phyloP scores from a whole-genome alignment of 1,140 invertebrate genomes.

The Neomicropteryx cornuta region DNA sequence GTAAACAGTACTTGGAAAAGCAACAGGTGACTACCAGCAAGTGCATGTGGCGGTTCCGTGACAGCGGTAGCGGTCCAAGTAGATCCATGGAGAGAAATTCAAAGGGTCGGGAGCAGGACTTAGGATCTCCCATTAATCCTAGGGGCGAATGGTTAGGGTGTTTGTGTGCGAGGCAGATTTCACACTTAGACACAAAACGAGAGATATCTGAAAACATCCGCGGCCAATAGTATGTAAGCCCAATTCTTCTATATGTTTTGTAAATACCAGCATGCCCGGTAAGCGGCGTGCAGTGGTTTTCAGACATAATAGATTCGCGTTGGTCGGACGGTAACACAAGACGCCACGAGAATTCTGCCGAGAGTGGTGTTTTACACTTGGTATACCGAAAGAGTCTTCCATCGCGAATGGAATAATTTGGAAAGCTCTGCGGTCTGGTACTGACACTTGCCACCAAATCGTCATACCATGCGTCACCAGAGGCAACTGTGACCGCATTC shows the following conservation, averaged over 20 bases:
- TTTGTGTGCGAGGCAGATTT: slow-evolving; percentile 18
- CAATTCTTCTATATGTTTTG: slow-evolving; percentile 19
- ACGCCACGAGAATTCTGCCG: slow-evolving; percentile 17
- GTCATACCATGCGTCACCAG: slow-evolving; percentile 9
- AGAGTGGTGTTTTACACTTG: slow-evolving; percentile 7
- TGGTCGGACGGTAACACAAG: slow-evolving; percentile 15
- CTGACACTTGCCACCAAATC: too few relatives aligned
- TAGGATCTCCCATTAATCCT: slow-evolving; percentile 20
- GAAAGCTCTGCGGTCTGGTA: too few relatives aligned
- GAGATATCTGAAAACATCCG: slow-evolving; percentile 14
- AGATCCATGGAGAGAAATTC: slow-evolving; percentile 25
- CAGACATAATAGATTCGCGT: slow-evolving; percentile 7
- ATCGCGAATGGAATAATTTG: slow-evolving; percentile 7
- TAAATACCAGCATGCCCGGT: slow-evolving; percentile 24
- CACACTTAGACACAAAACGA: slow-evolving; percentile 14
- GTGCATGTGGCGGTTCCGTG: slow-evolving; percentile 19
- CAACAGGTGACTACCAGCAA: slow-evolving; percentile 26
- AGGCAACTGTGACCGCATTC: not conserved
- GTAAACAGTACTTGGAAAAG: slow-evolving; percentile 23
- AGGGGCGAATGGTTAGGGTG: slow-evolving; percentile 14
- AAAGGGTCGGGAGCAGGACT: slow-evolving; percentile 18
- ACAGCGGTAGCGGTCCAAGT: slow-evolving; percentile 27
- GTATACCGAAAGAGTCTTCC: slow-evolving; percentile 10
- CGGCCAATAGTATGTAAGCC: slow-evolving; percentile 14
- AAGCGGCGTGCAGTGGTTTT: slow-evolving; percentile 17